phyloP scores from a whole-genome alignment of 2,888 invertebrate genomes.

The Xylota sylvarum region DNA sequence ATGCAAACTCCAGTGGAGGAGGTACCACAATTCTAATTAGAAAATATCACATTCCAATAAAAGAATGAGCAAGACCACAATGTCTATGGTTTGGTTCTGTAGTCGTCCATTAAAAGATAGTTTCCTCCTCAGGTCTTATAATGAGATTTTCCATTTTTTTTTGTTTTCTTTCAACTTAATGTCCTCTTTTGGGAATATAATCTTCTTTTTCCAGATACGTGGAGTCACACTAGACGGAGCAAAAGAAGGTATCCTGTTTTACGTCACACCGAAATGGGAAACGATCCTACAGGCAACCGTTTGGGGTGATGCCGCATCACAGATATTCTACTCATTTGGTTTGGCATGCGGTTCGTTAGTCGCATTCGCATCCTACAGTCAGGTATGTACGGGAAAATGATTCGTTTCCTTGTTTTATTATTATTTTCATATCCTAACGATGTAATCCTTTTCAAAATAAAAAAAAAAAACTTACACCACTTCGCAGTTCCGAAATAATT shows the following conservation, averaged over 20 bases:
- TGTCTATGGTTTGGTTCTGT: not conserved
- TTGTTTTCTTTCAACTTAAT: not conserved
- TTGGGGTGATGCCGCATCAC: constrained; percentile 93
- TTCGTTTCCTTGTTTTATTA: not conserved
- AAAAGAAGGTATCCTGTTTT: constrained; percentile 89
- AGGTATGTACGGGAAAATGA: constrained; percentile 75
- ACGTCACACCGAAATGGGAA: constrained; percentile 90
- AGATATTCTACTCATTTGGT: constrained; percentile 93
- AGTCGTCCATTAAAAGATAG: not conserved
- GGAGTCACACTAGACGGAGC: constrained; percentile 90
- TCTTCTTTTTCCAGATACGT: constrained; percentile 82
- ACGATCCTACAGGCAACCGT: constrained; percentile 88
- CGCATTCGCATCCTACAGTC: constrained; percentile 91
- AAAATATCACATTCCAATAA: not conserved
- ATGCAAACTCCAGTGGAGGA: too few species aligned
- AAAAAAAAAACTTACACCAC: constrained; percentile 82
- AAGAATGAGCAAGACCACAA: constrained; percentile 1
- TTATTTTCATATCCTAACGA: constrained; percentile 11
- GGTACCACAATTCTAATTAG: not conserved
- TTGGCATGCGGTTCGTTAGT: constrained; percentile 91
- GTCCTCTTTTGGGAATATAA: constrained; percentile 6
- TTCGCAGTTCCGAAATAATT: constrained; percentile 88
- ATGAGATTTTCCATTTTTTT: constrained; percentile 21
- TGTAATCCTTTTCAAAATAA: constrained; percentile 45
- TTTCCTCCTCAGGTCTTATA: constrained; percentile 11